Evolutionary conservation across 1,140 invertebrate genomes (phyloP).

Genomic region (Drosophila subobscura): DNA sequence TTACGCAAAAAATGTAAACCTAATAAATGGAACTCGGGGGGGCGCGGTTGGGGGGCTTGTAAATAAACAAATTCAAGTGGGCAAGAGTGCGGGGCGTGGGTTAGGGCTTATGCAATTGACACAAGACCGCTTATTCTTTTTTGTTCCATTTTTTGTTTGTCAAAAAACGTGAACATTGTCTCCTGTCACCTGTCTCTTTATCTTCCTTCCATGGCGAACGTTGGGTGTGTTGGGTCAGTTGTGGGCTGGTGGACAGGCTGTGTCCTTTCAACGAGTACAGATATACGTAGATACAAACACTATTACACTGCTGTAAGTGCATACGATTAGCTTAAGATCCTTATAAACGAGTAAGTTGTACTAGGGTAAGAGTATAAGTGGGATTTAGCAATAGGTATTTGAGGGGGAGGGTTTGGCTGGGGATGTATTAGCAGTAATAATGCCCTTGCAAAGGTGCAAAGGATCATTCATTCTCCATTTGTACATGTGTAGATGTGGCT

Average conservation of each 20-base stretch:
- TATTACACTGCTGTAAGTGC: constrained; percentile 1
- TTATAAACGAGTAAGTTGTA: constrained; percentile 36
- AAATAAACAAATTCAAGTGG: no score
- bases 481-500: no score
- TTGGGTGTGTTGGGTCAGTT: background rate
- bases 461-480: no score
- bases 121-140: background rate
- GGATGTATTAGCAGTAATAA: no score
- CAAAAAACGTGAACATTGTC: constrained; percentile 47
- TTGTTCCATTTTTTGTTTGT: constrained; percentile 25
- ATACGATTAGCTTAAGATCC: constrained; percentile 18
- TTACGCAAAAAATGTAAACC: background rate
- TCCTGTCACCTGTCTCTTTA: constrained; percentile 2
- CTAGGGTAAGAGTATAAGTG: constrained; percentile 31
- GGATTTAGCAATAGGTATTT: background rate
- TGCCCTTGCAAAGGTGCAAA: no score
- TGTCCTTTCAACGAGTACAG: no score
- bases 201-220: background rate
- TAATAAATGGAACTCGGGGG: background rate
- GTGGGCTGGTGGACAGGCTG: background rate
- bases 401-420: no score
- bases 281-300: background rate
- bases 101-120: constrained; percentile 17
- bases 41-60: no score
- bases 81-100: no score